phyloP scores from a whole-genome alignment of 2,113 vertebrate genomes.

The rabbit (Oryctolagus cuniculus) region mOryCun1.1 NC_091437.1:40113501-40114000 shows the following conservation, averaged over 20 bases:
- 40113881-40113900: background rate
- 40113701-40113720: background rate
- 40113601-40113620: background rate
- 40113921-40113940: background rate
- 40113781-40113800: too few relatives aligned
- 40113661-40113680: background rate
- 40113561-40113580: background rate
- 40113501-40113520: background rate
- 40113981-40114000: background rate
- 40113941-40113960: conserved; percentile 53
- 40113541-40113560: background rate
- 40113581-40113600: background rate
- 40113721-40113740: background rate
- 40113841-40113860: background rate
- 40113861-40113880: background rate
- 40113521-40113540: background rate
- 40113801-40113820: background rate
- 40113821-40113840: background rate
- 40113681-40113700: background rate
- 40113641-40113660: background rate
- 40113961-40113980: background rate
- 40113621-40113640: background rate
- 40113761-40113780: background rate
- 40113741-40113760: background rate
- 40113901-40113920: background rate